phyloP scores from a whole-genome alignment of 1,140 invertebrate species.

The Cyclina sinensis region DNA sequence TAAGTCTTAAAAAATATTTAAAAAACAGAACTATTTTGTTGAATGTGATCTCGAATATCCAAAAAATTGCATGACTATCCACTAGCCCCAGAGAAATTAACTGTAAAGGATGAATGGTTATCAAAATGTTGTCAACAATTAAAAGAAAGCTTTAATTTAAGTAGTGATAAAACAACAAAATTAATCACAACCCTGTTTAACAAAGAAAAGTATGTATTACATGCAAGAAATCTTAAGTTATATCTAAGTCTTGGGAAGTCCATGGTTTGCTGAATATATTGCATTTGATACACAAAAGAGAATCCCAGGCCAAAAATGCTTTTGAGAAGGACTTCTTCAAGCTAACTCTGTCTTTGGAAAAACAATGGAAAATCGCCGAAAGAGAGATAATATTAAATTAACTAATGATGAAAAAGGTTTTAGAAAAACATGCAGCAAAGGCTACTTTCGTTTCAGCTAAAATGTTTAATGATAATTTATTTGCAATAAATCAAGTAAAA shows the following conservation, averaged over 20 bases:
- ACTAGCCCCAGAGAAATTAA: constrained; percentile 56
- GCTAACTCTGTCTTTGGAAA: background rate
- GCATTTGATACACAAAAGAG: constrained; percentile 75
- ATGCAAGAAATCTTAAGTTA: constrained; percentile 67
- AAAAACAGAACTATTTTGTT: constrained; percentile 54
- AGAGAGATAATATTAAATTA: constrained; percentile 30
- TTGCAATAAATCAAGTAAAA: background rate
- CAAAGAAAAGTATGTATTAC: constrained; percentile 67
- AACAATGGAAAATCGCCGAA: constrained; percentile 34
- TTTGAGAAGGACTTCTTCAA: constrained; percentile 84
- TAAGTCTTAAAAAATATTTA: background rate
- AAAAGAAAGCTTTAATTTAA: constrained; percentile 14
- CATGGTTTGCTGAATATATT: constrained; percentile 71
- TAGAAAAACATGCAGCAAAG: background rate
- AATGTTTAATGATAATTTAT: background rate
- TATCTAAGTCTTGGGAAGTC: background rate
- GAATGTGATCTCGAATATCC: constrained; percentile 65
- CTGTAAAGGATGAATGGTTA: constrained; percentile 34
- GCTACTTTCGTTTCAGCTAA: background rate
- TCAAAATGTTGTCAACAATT: background rate
- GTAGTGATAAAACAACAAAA: constrained; percentile 33
- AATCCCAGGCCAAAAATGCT: constrained; percentile 81
- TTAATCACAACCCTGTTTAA: constrained; percentile 42
- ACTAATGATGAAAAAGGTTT: background rate
- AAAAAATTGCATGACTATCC: constrained; percentile 69